Percentiles rank a stretch among this genome's conserved stretches.
phyloP scores from a whole-genome alignment of 2,797 vertebrate species.

The Peromyscus attwateri region DNA sequence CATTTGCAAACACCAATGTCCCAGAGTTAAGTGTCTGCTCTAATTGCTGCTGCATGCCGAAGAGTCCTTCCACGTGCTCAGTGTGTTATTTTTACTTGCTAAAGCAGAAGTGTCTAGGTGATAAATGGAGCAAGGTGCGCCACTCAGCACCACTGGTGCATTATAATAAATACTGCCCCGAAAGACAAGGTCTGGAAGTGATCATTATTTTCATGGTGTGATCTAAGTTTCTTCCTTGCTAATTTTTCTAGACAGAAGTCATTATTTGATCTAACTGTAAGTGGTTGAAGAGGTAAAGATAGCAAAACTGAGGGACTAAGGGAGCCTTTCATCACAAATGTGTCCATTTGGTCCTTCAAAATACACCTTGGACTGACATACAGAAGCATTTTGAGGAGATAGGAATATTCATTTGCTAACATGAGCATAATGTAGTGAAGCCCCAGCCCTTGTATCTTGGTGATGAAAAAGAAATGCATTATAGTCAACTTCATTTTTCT shows the following conservation, averaged over 20 bases:
- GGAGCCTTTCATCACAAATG: neutral
- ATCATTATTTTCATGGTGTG: neutral
- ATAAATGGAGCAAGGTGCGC: slow-evolving; percentile 65
- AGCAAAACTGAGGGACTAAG: neutral
- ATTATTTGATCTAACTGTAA: slow-evolving; percentile 50
- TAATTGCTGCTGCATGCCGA: slow-evolving; percentile 67
- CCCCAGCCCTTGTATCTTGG: too few species aligned
- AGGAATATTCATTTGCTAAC: slow-evolving; percentile 47
- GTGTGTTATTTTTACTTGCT: slow-evolving; percentile 70
- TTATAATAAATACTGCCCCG: slow-evolving; percentile 63
- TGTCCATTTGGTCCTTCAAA: slow-evolving; percentile 44
- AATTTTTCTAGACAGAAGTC: neutral
- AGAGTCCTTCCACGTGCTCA: slow-evolving; percentile 47
- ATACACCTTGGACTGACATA: neutral
- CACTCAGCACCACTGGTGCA: neutral
- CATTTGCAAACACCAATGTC: rapidly evolving
- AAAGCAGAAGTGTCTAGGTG: slow-evolving; percentile 72
- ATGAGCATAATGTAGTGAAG: neutral
- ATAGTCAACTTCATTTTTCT: slow-evolving; percentile 54
- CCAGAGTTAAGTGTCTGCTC: slow-evolving; percentile 68
- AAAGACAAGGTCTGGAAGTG: slow-evolving; percentile 50
- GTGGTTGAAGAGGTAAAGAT: neutral
- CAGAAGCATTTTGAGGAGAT: neutral
- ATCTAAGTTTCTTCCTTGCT: neutral
- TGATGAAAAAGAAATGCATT: slow-evolving; percentile 56